Percentiles rank a stretch among this genome's conserved stretches.
phyloP scores from a whole-genome alignment of 2,888 invertebrate species.

The Ornithoptera priamus region DNA sequence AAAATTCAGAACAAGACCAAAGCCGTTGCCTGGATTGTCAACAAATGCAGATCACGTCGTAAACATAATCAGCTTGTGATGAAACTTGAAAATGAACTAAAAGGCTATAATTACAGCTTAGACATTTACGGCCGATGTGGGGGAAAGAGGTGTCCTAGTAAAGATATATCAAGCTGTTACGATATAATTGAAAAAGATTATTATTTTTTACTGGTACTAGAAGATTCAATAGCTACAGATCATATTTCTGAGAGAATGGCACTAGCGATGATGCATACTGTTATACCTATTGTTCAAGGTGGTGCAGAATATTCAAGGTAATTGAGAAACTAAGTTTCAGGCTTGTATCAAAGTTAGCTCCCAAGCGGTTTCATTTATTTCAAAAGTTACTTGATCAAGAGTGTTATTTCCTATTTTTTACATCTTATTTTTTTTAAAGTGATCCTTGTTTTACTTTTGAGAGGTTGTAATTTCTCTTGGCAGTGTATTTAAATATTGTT shows the following conservation, averaged over 20 bases:
- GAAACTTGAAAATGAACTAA: conserved; percentile 51
- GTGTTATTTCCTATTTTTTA: too few species aligned
- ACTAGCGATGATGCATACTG: conserved; percentile 49
- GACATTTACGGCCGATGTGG: conserved; percentile 62
- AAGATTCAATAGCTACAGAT: conserved; percentile 56
- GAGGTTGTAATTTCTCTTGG: too few species aligned
- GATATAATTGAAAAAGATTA: conserved; percentile 58
- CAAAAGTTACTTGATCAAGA: too few species aligned
- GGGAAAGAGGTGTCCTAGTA: conserved; percentile 49
- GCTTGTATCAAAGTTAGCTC: too few species aligned
- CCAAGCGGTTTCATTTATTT: too few species aligned
- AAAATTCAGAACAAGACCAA: conserved; percentile 49
- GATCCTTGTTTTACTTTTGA: too few species aligned
- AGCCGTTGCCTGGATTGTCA: conserved; percentile 60
- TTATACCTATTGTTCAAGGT: conserved; percentile 62
- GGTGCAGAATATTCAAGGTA: conserved; percentile 58
- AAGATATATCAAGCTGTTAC: conserved; percentile 47
- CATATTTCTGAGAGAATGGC: conserved; percentile 58
- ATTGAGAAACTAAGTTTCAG: conserved; percentile 10
- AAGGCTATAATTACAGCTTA: conserved; percentile 54
- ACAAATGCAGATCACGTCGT: conserved; percentile 53
- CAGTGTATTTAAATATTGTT: too few species aligned
- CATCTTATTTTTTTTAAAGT: too few species aligned
- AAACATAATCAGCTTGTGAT: conserved; percentile 51
- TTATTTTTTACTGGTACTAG: conserved; percentile 60